Conservation (phyloP, 2,888 invertebrate genomes). For the Nomada fabriciana region DNA sequence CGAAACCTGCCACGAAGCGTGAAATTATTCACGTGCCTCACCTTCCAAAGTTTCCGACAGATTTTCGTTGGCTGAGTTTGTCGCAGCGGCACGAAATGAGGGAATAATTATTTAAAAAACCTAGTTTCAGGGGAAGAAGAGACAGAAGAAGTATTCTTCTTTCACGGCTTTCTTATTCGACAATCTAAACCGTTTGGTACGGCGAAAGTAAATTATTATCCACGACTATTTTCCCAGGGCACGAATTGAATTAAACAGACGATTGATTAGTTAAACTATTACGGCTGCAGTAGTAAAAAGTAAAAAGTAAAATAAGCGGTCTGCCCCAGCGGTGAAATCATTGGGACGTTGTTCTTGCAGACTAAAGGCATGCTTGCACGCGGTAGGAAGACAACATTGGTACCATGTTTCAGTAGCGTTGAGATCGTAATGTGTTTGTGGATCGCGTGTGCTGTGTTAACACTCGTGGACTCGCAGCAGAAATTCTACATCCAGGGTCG, state of each 20-base stretch:
- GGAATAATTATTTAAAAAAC: background rate
- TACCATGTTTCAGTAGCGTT: constrained; percentile 60
- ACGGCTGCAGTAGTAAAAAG: background rate
- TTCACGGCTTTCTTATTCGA: background rate
- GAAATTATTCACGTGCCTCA: background rate
- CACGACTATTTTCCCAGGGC: too few relatives aligned
- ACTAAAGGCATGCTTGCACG: constrained; percentile 54
- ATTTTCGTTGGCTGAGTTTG: background rate
- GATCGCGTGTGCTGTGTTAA: constrained; percentile 72
- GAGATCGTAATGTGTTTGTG: constrained; percentile 73
- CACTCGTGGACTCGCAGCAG: constrained; percentile 71
- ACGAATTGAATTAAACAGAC: background rate
- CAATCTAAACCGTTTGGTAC: background rate
- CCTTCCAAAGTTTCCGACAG: too few relatives aligned
- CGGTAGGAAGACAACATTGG: constrained; percentile 63
- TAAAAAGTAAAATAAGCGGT: too few relatives aligned
- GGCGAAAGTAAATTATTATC: background rate
- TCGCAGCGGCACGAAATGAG: background rate
- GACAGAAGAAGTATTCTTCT: too few relatives aligned
- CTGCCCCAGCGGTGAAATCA: constrained; percentile 7
- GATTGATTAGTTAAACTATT: background rate
- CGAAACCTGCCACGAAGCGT: constrained; percentile 5
- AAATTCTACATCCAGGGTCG: constrained; percentile 75
- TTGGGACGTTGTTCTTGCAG: constrained; percentile 4
- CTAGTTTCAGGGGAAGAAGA: background rate